Evolutionary conservation across 2,113 vertebrate genomes (phyloP).

Genomic region (Oreocharis arfaki): DNA sequence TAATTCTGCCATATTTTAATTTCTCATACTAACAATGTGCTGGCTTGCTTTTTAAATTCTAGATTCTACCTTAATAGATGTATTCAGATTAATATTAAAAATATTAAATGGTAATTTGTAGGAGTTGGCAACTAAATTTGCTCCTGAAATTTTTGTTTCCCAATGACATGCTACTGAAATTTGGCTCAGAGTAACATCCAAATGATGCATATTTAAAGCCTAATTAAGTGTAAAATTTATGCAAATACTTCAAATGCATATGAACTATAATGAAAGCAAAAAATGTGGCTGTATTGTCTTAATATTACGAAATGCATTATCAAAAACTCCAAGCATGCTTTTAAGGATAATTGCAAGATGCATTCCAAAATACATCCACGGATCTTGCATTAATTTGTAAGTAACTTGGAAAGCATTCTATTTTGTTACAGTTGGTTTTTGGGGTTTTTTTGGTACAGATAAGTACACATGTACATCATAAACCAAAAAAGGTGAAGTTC

Average conservation of each 20-base stretch:
- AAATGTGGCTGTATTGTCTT: not conserved
- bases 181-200: not conserved
- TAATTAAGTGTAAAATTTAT: slow-evolving; percentile 43
- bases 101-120: not conserved
- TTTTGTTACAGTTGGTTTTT: not conserved
- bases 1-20: not conserved
- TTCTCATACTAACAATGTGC: not conserved
- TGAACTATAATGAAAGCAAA: not conserved
- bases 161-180: not conserved
- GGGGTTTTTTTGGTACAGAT: not conserved
- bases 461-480: not conserved
- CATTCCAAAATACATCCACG: not conserved
- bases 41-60: not conserved
- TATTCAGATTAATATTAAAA: not conserved
- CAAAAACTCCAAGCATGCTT: not conserved
- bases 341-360: not conserved
- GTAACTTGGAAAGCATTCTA: not conserved
- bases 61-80: not conserved
- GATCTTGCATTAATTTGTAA: not conserved
- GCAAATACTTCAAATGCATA: not conserved
- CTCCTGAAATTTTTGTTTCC: not conserved
- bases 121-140: not conserved
- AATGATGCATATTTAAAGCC: slow-evolving; percentile 39
- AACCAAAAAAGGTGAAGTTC: not conserved
- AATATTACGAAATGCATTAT: not conserved